Percentiles rank a stretch among this genome's conserved stretches.
Evolutionary conservation across 2,113 vertebrate genomes (phyloP).

Genomic region (Megaceryle torquata): DNA sequence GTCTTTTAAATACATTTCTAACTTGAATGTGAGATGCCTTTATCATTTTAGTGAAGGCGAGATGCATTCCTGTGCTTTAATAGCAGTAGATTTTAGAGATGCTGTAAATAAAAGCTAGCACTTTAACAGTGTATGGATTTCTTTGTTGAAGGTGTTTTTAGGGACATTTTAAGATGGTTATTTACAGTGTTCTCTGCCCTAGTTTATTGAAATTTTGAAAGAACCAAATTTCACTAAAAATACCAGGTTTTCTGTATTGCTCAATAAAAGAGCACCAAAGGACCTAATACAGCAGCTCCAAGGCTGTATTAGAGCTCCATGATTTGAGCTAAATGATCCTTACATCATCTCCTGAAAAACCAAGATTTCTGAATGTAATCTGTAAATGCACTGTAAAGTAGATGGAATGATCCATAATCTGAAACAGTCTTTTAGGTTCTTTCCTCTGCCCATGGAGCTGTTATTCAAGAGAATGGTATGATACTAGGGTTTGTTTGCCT

Average conservation of each 20-base stretch:
- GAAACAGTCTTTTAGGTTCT: background rate
- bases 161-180: background rate
- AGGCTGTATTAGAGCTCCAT: background rate
- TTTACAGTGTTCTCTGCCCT: background rate
- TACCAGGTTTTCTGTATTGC: background rate
- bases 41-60: background rate
- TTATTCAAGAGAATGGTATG: background rate
- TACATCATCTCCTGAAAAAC: background rate
- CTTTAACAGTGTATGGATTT: background rate
- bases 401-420: background rate
- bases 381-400: background rate
- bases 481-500: background rate
- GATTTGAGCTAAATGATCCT: background rate
- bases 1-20: background rate
- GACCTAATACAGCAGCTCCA: background rate
- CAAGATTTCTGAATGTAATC: background rate
- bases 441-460: background rate
- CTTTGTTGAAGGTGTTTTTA: background rate
- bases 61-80: background rate
- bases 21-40: background rate
- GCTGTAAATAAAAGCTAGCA: background rate
- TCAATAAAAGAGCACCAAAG: background rate
- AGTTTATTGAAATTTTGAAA: background rate
- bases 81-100: background rate
- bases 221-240: background rate